These are phyloP conservation scores for Rhinichthys osculus DNA, from an alignment of 2,797 vertebrate species.

Conservation along the genomic window DNA sequence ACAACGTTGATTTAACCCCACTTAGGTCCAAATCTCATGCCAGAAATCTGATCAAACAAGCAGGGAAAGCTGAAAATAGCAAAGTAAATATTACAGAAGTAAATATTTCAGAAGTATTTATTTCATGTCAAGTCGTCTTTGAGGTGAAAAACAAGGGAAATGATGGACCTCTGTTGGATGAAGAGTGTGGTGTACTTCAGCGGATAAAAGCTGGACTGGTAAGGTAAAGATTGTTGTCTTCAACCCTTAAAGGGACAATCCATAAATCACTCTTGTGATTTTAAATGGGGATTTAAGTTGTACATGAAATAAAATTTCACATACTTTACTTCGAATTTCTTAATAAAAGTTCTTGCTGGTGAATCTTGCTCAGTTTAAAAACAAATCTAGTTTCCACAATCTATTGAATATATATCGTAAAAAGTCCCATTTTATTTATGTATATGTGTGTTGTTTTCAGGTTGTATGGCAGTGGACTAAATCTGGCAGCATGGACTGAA, in stretches of 20 bases:
- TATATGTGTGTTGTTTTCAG: background rate
- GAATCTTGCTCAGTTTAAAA: background rate
- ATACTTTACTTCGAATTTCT: background rate
- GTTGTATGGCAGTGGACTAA: background rate
- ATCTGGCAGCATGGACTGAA: background rate
- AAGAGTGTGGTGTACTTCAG: background rate
- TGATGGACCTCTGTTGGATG: background rate
- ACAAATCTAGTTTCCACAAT: background rate
- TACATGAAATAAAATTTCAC: background rate
- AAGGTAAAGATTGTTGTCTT: background rate
- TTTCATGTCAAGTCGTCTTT: background rate
- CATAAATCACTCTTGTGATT: background rate
- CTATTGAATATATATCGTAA: background rate
- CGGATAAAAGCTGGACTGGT: background rate
- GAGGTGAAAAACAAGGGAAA: background rate
- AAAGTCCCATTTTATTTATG: background rate
- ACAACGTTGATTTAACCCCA: slow-evolving; percentile 14
- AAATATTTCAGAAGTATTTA: background rate
- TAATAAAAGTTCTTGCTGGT: background rate
- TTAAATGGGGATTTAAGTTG: background rate
- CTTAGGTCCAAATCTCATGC: background rate
- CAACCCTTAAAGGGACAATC: background rate
- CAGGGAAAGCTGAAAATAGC: background rate
- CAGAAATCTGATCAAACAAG: slow-evolving; percentile 23
- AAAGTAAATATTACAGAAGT: slow-evolving; percentile 7